phyloP scores from a whole-genome alignment of 2,113 vertebrate genomes.

The Epinephelus cyanopodus region DNA sequence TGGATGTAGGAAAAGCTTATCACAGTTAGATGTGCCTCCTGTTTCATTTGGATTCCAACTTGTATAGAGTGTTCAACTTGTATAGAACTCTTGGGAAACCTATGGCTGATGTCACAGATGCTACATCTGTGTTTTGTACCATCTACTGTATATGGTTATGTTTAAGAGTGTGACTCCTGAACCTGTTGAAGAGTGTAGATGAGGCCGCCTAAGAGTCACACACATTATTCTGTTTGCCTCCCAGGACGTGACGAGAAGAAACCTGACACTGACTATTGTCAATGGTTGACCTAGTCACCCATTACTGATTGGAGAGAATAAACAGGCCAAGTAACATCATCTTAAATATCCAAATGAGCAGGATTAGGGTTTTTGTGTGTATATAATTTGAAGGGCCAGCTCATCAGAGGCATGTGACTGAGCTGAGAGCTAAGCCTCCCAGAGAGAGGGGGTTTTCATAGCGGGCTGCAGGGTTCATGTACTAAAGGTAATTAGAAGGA shows the following conservation, averaged over 20 bases:
- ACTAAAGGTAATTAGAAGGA: slow-evolving; percentile 76
- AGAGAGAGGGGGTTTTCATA: slow-evolving; percentile 45
- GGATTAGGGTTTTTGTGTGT: slow-evolving; percentile 44
- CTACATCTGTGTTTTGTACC: not conserved
- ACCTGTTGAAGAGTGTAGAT: not conserved
- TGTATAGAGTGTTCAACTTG: not conserved
- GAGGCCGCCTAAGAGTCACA: not conserved
- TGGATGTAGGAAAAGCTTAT: too few species aligned
- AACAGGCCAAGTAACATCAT: slow-evolving; percentile 65
- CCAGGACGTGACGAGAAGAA: not conserved
- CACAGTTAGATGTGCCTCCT: not conserved
- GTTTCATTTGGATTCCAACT: not conserved
- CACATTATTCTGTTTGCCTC: not conserved
- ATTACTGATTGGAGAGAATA: slow-evolving; percentile 52
- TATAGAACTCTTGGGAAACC: not conserved
- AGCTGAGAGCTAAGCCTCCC: slow-evolving; percentile 59
- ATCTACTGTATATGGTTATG: not conserved
- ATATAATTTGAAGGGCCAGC: slow-evolving; percentile 49
- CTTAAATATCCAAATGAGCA: slow-evolving; percentile 80
- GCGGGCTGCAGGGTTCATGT: slow-evolving; percentile 55
- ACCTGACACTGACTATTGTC: slow-evolving; percentile 44
- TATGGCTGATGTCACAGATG: not conserved
- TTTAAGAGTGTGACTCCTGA: not conserved
- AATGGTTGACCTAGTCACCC: slow-evolving; percentile 21
- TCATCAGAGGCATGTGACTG: slow-evolving; percentile 58